Percentiles rank a stretch among this genome's conserved stretches.
Evolutionary conservation across 2,888 invertebrate species (phyloP).

Genomic region (Synanthedon tipuliformis): DNA sequence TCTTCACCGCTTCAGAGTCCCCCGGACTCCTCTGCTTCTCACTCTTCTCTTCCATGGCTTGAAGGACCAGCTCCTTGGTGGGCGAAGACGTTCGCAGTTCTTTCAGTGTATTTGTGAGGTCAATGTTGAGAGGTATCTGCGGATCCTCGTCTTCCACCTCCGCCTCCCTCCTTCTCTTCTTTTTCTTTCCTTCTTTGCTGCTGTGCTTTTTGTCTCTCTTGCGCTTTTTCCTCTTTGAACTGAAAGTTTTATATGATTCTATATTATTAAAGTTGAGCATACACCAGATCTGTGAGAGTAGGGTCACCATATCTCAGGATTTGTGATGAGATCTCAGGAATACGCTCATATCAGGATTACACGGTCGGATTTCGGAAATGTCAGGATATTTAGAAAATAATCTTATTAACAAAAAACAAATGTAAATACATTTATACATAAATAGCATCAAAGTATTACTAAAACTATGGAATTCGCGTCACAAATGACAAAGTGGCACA

Average conservation of each 20-base stretch:
- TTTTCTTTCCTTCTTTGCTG: neutral
- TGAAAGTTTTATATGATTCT: slow-evolving; percentile 12
- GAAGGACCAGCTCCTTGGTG: slow-evolving; percentile 33
- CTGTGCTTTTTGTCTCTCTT: slow-evolving; percentile 8
- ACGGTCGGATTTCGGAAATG: no score
- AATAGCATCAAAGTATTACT: no score
- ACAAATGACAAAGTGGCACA: no score
- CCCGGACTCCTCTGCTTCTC: slow-evolving; percentile 17
- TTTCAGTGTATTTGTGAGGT: slow-evolving; percentile 44
- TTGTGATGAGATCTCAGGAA: no score
- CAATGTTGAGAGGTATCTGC: slow-evolving; percentile 30
- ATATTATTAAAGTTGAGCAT: no score
- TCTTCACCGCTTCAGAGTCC: slow-evolving; percentile 9
- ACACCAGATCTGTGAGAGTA: no score
- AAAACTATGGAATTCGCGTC: no score
- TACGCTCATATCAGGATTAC: no score
- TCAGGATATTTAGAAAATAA: no score
- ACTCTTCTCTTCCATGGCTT: slow-evolving; percentile 17
- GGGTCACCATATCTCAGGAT: no score
- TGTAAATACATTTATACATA: no score
- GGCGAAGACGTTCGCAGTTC: slow-evolving; percentile 47
- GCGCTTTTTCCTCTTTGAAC: slow-evolving; percentile 31
- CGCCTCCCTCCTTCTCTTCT: slow-evolving; percentile 19
- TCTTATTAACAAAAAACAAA: no score
- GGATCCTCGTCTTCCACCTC: slow-evolving; percentile 11